Percentiles rank a stretch among this genome's conserved stretches.
These are phyloP conservation scores for Upupa epops DNA, from an alignment of 2,113 vertebrate species.

Conservation along the genomic window DNA sequence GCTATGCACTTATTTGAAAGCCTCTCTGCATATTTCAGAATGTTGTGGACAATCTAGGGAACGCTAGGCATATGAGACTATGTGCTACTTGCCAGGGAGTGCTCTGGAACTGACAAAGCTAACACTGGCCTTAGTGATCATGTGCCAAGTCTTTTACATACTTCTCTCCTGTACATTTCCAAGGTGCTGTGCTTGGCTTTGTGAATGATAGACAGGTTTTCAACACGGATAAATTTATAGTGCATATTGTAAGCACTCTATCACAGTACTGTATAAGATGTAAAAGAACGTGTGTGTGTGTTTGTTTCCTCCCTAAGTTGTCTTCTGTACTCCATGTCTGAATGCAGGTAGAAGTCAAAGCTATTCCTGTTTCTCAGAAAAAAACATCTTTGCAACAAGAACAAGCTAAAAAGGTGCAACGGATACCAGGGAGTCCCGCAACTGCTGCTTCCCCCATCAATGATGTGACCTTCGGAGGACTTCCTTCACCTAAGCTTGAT, in stretches of 20 bases:
- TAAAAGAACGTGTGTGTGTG: not conserved
- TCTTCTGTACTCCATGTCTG: not conserved
- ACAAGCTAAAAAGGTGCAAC: slow-evolving; percentile 86
- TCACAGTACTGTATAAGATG: not conserved
- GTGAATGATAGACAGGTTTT: not conserved
- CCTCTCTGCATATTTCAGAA: rapidly evolving
- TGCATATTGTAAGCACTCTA: not conserved
- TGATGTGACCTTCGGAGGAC: slow-evolving; percentile 94
- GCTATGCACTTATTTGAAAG: not conserved
- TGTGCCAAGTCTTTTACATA: not conserved
- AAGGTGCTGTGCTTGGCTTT: not conserved
- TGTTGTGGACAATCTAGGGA: not conserved
- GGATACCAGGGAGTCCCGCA: slow-evolving; percentile 85
- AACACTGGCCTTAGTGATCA: not conserved
- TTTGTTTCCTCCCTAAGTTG: not conserved
- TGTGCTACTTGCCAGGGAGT: not conserved
- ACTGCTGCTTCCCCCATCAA: slow-evolving; percentile 73
- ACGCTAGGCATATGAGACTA: not conserved
- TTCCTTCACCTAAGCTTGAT: slow-evolving; percentile 93
- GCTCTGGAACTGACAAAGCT: not conserved
- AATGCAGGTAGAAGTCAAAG: slow-evolving; percentile 95
- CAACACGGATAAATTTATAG: not conserved
- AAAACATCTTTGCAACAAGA: slow-evolving; percentile 92
- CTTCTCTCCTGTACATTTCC: not conserved
- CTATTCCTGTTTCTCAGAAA: slow-evolving; percentile 97